phyloP scores from a whole-genome alignment of 2,797 vertebrate species.

The Mormyrops attenuatus region DNA sequence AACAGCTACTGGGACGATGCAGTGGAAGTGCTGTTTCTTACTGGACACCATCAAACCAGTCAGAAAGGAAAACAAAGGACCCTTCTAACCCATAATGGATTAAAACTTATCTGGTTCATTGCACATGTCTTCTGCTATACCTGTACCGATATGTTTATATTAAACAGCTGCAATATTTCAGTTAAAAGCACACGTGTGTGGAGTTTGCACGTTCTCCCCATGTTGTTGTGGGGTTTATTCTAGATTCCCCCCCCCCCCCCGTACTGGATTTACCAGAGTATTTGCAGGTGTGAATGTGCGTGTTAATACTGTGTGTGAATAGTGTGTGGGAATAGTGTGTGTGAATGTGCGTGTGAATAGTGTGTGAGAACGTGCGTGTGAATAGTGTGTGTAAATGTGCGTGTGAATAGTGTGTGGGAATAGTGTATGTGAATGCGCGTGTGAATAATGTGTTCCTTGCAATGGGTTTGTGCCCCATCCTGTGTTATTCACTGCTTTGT shows the following conservation, averaged over 20 bases:
- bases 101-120: background rate
- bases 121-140: background rate
- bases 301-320: too few relatives aligned
- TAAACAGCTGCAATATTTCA: background rate
- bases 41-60: background rate
- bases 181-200: background rate
- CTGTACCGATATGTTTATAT: background rate
- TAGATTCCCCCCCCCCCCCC: background rate
- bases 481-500: background rate
- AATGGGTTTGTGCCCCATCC: background rate
- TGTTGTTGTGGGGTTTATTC: background rate
- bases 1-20: background rate
- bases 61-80: background rate
- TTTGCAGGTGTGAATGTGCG: background rate
- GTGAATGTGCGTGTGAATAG: too few relatives aligned
- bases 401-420: too few relatives aligned
- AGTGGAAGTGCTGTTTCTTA: background rate
- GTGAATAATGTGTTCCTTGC: background rate
- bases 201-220: background rate
- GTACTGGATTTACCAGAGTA: background rate
- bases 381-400: too few relatives aligned
- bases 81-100: background rate
- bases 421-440: too few relatives aligned
- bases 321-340: too few relatives aligned
- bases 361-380: too few relatives aligned